Conservation (phyloP, 2,113 vertebrate species). For the human (Homo sapiens) region GRCh38 chr6:154009001-154009500, state of each 20-base stretch:
- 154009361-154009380: neutral
- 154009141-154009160: neutral
- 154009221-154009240: neutral
- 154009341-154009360: neutral
- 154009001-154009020: too few species aligned
- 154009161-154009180: neutral
- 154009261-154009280: neutral
- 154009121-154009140: neutral
- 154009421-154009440: neutral
- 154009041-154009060: too few species aligned
- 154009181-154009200: neutral
- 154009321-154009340: neutral
- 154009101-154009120: neutral
- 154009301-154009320: neutral
- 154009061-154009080: neutral
- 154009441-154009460: neutral
- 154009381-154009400: neutral
- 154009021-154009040: too few species aligned
- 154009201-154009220: neutral
- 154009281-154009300: neutral
- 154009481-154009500: neutral
- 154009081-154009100: neutral
- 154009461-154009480: neutral
- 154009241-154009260: neutral
- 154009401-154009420: slow-evolving; percentile 1